Percentiles rank a stretch among this genome's conserved stretches.
These are phyloP conservation scores for Acyrthosiphon pisum DNA, from an alignment of 1,140 invertebrate species.

Conservation along the genomic window DNA sequence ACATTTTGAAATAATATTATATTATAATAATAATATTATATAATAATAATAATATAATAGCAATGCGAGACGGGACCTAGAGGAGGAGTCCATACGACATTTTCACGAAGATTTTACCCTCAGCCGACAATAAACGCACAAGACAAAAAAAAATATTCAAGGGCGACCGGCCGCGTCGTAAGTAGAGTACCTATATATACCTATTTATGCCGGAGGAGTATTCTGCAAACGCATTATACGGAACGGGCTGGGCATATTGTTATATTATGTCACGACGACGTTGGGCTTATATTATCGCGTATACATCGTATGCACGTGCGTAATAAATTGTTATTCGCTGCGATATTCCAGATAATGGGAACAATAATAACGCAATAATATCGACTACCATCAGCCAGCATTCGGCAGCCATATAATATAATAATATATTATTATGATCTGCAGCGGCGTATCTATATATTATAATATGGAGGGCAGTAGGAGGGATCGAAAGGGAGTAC, in stretches of 20 bases:
- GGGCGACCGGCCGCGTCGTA: background rate
- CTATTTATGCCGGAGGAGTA: background rate
- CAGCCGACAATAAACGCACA: background rate
- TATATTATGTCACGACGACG: background rate
- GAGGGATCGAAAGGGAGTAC: background rate
- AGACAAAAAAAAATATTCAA: background rate
- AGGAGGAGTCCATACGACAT: background rate
- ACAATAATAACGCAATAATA: constrained; percentile 9
- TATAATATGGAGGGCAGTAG: background rate
- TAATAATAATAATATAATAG: background rate
- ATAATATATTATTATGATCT: background rate
- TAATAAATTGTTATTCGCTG: constrained; percentile 8
- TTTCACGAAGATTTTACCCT: background rate
- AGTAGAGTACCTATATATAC: no score
- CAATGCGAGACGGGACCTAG: no score
- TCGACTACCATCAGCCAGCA: background rate
- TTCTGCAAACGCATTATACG: background rate
- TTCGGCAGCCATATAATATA: background rate
- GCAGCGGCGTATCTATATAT: background rate
- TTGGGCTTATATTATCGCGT: background rate
- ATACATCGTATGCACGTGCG: background rate
- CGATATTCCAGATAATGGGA: constrained; percentile 6
- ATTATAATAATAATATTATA: background rate
- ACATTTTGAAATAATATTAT: no score
- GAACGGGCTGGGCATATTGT: background rate